Conservation (phyloP, 2,888 invertebrate species). For the Chesias legatella region DNA sequence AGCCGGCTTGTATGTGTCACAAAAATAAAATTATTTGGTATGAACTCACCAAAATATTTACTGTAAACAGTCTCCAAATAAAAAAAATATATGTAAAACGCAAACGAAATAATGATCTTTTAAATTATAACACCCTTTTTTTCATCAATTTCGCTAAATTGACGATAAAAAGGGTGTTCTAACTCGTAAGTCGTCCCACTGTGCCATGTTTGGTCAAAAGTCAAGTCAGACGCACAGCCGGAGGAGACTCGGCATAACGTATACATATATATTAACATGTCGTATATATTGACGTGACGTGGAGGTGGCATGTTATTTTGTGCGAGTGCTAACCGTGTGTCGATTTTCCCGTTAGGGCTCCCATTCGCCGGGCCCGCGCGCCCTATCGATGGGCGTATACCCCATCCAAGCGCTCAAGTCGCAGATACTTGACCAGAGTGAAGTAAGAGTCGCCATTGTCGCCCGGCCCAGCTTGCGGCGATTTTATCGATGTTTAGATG, state of each 20-base stretch:
- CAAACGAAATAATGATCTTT: too few relatives aligned
- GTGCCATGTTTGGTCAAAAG: too few relatives aligned
- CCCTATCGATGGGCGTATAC: conserved; percentile 93
- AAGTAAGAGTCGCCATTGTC: conserved; percentile 88
- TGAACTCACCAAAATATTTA: too few relatives aligned
- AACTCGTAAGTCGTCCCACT: too few relatives aligned
- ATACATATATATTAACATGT: conserved; percentile 52
- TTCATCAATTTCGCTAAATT: too few relatives aligned
- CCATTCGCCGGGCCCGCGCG: conserved; percentile 95
- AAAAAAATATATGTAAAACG: too few relatives aligned
- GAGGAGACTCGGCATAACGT: conserved; percentile 15
- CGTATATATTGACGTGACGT: conserved; percentile 51
- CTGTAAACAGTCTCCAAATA: too few relatives aligned
- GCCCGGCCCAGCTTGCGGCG: conserved; percentile 70
- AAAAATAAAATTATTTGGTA: too few relatives aligned
- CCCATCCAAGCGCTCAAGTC: conserved; percentile 94
- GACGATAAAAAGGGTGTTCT: too few relatives aligned
- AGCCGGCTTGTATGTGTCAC: too few relatives aligned
- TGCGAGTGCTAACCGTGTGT: conserved; percentile 82
- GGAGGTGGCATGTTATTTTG: conserved; percentile 69
- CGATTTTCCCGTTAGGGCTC: conserved; percentile 87
- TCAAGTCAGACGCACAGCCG: too few relatives aligned
- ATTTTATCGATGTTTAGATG: conserved; percentile 75
- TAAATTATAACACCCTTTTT: too few relatives aligned
- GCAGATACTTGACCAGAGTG: conserved; percentile 91